Conservation (phyloP, 2,113 vertebrate species). For the Heterocephalus glaber region DNA sequence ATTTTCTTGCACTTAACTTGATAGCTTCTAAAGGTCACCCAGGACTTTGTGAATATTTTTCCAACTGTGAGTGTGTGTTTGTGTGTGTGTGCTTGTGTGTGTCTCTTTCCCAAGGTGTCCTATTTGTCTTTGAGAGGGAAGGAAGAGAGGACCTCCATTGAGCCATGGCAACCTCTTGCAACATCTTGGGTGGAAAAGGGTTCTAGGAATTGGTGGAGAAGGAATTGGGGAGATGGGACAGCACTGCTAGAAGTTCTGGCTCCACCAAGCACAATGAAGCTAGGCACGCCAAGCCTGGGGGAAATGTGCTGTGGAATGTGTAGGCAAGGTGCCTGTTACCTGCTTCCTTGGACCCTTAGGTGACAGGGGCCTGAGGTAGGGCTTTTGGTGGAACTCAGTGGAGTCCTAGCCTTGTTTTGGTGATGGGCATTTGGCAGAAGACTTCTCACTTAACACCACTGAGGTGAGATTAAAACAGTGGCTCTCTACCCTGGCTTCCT, state of each 20-base stretch:
- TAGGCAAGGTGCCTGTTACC: background rate
- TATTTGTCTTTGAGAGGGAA: background rate
- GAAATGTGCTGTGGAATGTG: background rate
- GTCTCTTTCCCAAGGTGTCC: background rate
- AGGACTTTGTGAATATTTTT: background rate
- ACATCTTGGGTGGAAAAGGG: background rate
- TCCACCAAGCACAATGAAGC: background rate
- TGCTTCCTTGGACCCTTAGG: background rate
- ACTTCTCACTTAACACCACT: background rate
- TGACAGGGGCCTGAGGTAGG: background rate
- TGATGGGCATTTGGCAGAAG: background rate
- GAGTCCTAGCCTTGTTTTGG: background rate
- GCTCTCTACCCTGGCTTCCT: background rate
- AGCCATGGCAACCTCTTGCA: background rate
- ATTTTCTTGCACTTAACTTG: background rate
- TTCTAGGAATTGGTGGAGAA: too few species aligned
- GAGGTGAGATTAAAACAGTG: background rate
- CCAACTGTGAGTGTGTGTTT: background rate
- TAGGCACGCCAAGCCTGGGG: too few species aligned
- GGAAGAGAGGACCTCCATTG: background rate
- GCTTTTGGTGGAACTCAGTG: background rate
- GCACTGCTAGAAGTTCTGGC: background rate
- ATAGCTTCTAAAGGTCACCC: background rate
- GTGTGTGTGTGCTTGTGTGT: background rate
- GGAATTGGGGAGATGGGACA: accelerated